Evolutionary conservation across 2,888 invertebrate species (phyloP).

Genomic region (Thera britannica): DNA sequence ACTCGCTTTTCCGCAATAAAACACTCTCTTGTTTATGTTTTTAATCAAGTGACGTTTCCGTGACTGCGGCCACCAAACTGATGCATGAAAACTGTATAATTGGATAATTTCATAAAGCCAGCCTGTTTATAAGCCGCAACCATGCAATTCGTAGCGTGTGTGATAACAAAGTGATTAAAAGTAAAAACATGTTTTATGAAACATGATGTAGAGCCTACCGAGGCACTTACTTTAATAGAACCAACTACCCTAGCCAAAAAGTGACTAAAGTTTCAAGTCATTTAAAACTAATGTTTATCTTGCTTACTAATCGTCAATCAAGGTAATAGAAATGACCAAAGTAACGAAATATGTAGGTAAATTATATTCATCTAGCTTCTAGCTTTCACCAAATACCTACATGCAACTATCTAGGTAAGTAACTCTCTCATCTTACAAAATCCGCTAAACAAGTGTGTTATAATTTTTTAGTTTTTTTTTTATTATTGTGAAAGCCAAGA

Average conservation of each 20-base stretch:
- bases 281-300: background rate
- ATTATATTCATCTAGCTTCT: too few relatives aligned
- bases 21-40: slow-evolving; percentile 54
- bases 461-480: too few relatives aligned
- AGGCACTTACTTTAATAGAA: slow-evolving; percentile 17
- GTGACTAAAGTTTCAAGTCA: background rate
- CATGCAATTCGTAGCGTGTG: slow-evolving; percentile 31
- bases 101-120: slow-evolving; percentile 44
- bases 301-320: too few relatives aligned
- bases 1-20: slow-evolving; percentile 47
- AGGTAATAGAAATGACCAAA: too few relatives aligned
- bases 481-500: too few relatives aligned
- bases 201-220: slow-evolving; percentile 15
- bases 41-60: slow-evolving; percentile 71
- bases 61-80: slow-evolving; percentile 56
- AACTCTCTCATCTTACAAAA: too few relatives aligned
- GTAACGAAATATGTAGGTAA: too few relatives aligned
- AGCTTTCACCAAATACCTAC: too few relatives aligned
- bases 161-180: slow-evolving; percentile 35
- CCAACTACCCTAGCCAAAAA: background rate
- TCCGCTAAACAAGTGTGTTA: too few relatives aligned
- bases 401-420: too few relatives aligned
- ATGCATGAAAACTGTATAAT: slow-evolving; percentile 51
- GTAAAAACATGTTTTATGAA: slow-evolving; percentile 24
- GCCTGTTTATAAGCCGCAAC: slow-evolving; percentile 20